Evolutionary conservation across 2,888 invertebrate species (phyloP), one percentile per base, ranked within the genome.

Genomic region (Dynastes tityus): DNA sequence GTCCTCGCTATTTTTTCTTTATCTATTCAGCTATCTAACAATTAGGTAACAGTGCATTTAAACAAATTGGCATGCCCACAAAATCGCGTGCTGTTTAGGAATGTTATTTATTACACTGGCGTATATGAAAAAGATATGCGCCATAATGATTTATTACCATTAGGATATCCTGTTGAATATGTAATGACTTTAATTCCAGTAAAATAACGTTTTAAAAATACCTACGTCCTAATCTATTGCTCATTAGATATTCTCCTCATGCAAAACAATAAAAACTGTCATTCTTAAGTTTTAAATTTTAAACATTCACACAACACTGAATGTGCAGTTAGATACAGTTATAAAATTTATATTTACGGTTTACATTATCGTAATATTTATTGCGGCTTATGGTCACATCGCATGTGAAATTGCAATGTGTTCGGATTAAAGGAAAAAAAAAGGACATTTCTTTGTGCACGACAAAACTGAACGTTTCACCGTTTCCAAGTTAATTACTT

Each of bases 321-420:
- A 55, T 37, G 32, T 61, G 61, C 45, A 45, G 49, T 45, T 63
- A 22, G 61, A 61, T 61, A 74, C 73, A 40, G 45, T 61, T 76
- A 79, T 79, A 79, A 79, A 79, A 77, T 77, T 73, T 73, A 73
- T 77, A 75, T 77, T 77, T 77, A 79, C 65, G 77, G 45, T 74
- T 40, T 77, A 37, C 55, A 64, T 63, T 78, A 73, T 77, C 64
- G 79, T 74, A 53, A 67, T 74, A 74, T 71, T 74, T 73, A 67
- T 76, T 77, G 61, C 55, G 65, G 58, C 73, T 79, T 77, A 77
- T 73, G 27, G 53, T 64, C 40, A 64, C 73, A 79, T 77, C 29
- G 79, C 79, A 77, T 79, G 79, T 73, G 73, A 77, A 79, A 79
- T 79, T 64, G 79, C 70, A 79, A 79, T 79, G 77, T 77, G 55